Base-by-base conservation (phyloP, 2,888 invertebrate genomes). In the Toxonevra muliebris region DNA sequence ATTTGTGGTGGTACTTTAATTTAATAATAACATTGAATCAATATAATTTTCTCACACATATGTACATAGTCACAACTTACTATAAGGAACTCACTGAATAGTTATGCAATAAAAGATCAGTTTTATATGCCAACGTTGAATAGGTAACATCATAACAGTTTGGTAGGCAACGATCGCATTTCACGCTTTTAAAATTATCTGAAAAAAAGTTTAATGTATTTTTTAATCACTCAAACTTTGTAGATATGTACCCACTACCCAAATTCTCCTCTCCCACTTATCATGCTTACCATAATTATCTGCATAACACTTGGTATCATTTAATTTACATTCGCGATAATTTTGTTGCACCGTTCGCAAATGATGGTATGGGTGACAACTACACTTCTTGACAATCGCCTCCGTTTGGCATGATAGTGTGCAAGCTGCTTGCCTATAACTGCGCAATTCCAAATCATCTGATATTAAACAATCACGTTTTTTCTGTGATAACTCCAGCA, bases 111-210 rank as follows among this genome's bases (percentile, higher is more conserved):
- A 78, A 73, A 2, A 84, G 70, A 71, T 83, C 82, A 5, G 84
- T 82, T 74, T 79, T 81, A 66, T 81, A 83, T 5, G 83, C 78
- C 8, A 81, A 71, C 1, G 80, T 82, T 8, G 81, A 78, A 53
- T 85, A 85, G 5, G 84, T 82, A 2, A 85, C 83, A 71, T 85
- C 85, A 70, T 84, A 80, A 66, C 85, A 85, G 64, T 84, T 84
- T 3, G 85, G 85, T 17, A 84, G 72, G 61, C 85, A 85, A 10
- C 83, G 79, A 53, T 80, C 80, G 64, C 85, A 85, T 43, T 80
- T 79, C 2, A 80, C 75, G 45, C 78, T 82, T 68, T 82, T 84
- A 43, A 85, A 83, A 43, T 75, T 75, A 57, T 82, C 84, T 84
- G 57, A 7, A 73, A 72, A 59, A 12, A n/a, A 19, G 30, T 30